Percentiles rank a stretch among this genome's conserved stretches.
phyloP scores from a whole-genome alignment of 2,888 invertebrate species.

The Latheticus oryzae region DNA sequence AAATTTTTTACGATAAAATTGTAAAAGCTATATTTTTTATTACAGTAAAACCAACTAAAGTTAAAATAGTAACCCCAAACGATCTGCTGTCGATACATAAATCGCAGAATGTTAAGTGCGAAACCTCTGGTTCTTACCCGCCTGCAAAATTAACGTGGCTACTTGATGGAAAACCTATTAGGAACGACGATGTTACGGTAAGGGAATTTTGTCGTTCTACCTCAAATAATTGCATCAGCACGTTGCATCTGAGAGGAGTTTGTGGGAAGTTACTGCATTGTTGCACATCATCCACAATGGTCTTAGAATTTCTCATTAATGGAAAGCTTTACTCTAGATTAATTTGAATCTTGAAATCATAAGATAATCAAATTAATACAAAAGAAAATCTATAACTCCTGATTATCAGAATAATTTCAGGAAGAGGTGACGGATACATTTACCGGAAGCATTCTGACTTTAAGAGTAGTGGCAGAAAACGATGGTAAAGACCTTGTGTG shows the following conservation, averaged over 20 bases:
- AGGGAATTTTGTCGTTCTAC: slow-evolving; percentile 46
- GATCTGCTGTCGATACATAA: slow-evolving; percentile 80
- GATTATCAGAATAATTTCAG: slow-evolving; percentile 60
- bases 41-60: slow-evolving; percentile 82
- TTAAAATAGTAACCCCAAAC: slow-evolving; percentile 78
- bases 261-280: slow-evolving; percentile 8
- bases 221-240: slow-evolving; percentile 20
- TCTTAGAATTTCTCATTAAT: slow-evolving; percentile 12
- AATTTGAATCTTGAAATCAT: too few relatives aligned
- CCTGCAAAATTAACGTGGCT: slow-evolving; percentile 87
- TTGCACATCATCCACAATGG: slow-evolving; percentile 3
- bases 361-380: too few relatives aligned
- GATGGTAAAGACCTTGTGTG: slow-evolving; percentile 86
- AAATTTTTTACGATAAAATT: too few relatives aligned
- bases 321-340: too few relatives aligned
- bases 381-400: too few relatives aligned
- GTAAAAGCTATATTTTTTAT: slow-evolving; percentile 45
- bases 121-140: slow-evolving; percentile 85
- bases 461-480: slow-evolving; percentile 81
- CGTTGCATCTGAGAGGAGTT: slow-evolving; percentile 5
- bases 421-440: slow-evolving; percentile 74
- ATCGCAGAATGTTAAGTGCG: slow-evolving; percentile 80
- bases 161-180: slow-evolving; percentile 76
- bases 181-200: slow-evolving; percentile 72
- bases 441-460: slow-evolving; percentile 80